These are phyloP conservation scores for Cryptotermes secundus DNA, from an alignment of 1,140 invertebrate genomes.

Conservation along the genomic window DNA sequence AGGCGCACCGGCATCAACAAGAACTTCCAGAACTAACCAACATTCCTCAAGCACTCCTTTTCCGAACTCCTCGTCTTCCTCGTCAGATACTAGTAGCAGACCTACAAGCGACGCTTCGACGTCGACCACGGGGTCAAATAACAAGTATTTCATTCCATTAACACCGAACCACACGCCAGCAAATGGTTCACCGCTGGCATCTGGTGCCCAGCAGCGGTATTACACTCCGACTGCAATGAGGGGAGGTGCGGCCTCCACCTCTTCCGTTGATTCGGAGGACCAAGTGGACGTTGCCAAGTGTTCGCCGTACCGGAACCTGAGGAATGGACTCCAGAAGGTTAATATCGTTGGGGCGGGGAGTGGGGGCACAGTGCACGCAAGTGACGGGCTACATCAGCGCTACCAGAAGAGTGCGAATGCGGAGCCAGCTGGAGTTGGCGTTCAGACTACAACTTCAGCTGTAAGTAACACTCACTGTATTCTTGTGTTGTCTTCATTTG, in stretches of 20 bases:
- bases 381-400: neutral
- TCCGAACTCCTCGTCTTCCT: slow-evolving; percentile 7
- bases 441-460: slow-evolving; percentile 34
- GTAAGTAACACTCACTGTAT: slow-evolving; percentile 25
- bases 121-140: neutral
- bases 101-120: slow-evolving; percentile 9
- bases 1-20: neutral
- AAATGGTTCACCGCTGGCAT: neutral
- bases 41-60: neutral
- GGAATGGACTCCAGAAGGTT: slow-evolving; percentile 24
- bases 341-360: slow-evolving; percentile 2
- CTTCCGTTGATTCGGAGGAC: slow-evolving; percentile 29
- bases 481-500: neutral
- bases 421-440: neutral
- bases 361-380: neutral
- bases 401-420: neutral
- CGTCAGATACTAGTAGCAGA: neutral
- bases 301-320: slow-evolving; percentile 19
- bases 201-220: neutral
- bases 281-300: slow-evolving; percentile 20
- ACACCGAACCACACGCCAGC: slow-evolving; percentile 17
- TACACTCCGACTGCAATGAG: slow-evolving; percentile 31
- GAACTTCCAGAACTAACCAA: neutral
- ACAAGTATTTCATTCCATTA: slow-evolving; percentile 20
- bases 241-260: slow-evolving; percentile 28